These are phyloP conservation scores for Rhizoglyphus robini DNA, from an alignment of 1,140 invertebrate species.

Conservation along the genomic window DNA sequence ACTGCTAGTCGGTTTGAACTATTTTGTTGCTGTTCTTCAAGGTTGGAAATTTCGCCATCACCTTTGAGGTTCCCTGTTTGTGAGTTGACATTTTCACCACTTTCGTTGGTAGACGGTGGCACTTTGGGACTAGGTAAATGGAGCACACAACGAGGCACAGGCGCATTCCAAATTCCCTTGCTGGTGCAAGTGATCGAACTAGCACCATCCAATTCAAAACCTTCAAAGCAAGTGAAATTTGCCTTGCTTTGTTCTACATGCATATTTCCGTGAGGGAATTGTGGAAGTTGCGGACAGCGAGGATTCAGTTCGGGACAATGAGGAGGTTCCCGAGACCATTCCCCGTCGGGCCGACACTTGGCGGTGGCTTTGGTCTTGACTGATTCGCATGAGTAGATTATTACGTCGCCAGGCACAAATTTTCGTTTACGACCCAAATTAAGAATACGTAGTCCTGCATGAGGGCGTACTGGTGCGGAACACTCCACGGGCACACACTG, in stretches of 20 bases:
- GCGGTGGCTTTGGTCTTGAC: background rate
- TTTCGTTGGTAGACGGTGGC: background rate
- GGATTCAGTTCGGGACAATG: constrained; percentile 6
- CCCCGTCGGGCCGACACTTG: constrained; percentile 12
- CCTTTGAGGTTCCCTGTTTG: background rate
- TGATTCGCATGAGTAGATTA: constrained; percentile 8
- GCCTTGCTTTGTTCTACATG: background rate
- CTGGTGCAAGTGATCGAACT: background rate
- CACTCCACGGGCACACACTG: background rate
- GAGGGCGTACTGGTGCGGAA: background rate
- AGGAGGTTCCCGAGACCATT: constrained; percentile 7
- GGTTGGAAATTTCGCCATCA: background rate
- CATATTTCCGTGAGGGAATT: background rate
- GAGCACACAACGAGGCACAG: background rate
- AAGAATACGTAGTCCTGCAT: constrained; percentile 8
- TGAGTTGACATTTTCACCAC: background rate
- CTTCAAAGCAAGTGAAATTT: background rate
- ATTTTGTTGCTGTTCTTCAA: background rate
- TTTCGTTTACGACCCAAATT: constrained; percentile 1
- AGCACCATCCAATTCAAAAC: background rate
- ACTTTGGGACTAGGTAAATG: background rate
- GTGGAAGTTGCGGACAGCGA: background rate
- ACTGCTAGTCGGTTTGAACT: background rate
- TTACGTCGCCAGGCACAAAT: constrained; percentile 8
- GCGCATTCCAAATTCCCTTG: constrained; percentile 1